phyloP scores from a whole-genome alignment of 2,888 invertebrate species.

The Zygothrica quintamaculata region DNA sequence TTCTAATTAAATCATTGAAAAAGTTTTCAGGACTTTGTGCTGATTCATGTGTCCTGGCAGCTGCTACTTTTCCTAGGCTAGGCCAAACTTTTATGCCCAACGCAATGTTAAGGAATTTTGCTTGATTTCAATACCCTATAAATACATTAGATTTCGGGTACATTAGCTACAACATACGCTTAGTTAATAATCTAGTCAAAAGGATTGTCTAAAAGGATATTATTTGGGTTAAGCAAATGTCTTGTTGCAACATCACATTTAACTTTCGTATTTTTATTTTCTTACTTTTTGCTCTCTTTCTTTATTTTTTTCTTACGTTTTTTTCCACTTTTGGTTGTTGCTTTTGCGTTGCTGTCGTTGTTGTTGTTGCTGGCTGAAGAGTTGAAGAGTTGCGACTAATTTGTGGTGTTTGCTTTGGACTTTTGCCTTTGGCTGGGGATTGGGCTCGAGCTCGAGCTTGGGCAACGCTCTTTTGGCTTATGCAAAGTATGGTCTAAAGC shows the following conservation, averaged over 20 bases:
- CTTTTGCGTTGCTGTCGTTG: too few relatives aligned
- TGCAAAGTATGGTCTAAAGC: conserved; percentile 64
- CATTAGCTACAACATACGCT: too few relatives aligned
- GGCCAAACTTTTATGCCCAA: conserved; percentile 42
- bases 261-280: conserved; percentile 3
- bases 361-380: conserved; percentile 25
- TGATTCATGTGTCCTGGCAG: conserved; percentile 76
- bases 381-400: conserved; percentile 60
- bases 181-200: too few relatives aligned
- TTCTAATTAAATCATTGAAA: conserved; percentile 78
- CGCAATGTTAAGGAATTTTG: conserved; percentile 55
- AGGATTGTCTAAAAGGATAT: conserved; percentile 26
- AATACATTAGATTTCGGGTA: not conserved
- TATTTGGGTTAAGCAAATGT: conserved; percentile 20
- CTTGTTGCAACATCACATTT: not conserved
- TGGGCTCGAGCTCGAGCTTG: too few relatives aligned
- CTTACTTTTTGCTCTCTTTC: conserved; percentile 3
- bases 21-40: conserved; percentile 76
- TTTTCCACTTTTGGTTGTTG: conserved; percentile 4
- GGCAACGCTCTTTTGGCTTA: conserved; percentile 62
- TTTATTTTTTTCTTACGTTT: too few relatives aligned
- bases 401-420: conserved; percentile 79
- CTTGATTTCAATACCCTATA: conserved; percentile 68
- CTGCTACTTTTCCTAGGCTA: conserved; percentile 63
- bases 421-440: conserved; percentile 58